These are phyloP conservation scores for Muntiacus reevesi DNA, from an alignment of 2,113 vertebrate genomes.

Conservation along the genomic window DNA sequence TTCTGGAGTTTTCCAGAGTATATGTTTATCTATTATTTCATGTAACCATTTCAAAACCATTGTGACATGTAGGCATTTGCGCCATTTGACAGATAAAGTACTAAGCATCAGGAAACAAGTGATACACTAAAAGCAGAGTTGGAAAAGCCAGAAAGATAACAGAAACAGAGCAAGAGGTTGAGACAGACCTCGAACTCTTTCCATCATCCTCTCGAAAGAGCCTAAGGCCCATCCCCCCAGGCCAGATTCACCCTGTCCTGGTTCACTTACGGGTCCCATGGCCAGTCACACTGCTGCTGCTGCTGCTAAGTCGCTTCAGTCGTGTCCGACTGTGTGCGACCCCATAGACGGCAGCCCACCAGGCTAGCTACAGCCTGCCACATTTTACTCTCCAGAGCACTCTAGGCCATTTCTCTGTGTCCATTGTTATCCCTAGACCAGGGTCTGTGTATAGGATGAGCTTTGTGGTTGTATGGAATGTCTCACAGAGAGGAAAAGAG, in stretches of 20 bases:
- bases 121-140: not conserved
- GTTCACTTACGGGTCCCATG: fast-evolving
- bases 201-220: not conserved
- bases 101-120: not conserved
- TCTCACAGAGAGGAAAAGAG: not conserved
- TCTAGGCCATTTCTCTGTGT: not conserved
- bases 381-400: not conserved
- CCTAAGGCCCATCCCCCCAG: not conserved
- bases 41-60: not conserved
- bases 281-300: not conserved
- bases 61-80: not conserved
- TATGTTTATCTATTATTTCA: not conserved
- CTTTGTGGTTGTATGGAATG: not conserved
- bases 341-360: not conserved
- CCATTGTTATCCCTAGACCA: not conserved
- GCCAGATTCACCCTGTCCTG: not conserved
- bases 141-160: not conserved
- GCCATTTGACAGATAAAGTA: not conserved
- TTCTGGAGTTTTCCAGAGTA: not conserved
- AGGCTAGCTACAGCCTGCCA: no score
- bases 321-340: no score
- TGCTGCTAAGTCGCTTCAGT: no score
- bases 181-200: not conserved
- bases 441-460: not conserved
- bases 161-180: not conserved